A percentile compares a stretch with the other conserved stretches of the same genome.
These are phyloP conservation scores for Aspidiotus rigidus DNA, from an alignment of 2,888 invertebrate species.

Conservation along the genomic window DNA sequence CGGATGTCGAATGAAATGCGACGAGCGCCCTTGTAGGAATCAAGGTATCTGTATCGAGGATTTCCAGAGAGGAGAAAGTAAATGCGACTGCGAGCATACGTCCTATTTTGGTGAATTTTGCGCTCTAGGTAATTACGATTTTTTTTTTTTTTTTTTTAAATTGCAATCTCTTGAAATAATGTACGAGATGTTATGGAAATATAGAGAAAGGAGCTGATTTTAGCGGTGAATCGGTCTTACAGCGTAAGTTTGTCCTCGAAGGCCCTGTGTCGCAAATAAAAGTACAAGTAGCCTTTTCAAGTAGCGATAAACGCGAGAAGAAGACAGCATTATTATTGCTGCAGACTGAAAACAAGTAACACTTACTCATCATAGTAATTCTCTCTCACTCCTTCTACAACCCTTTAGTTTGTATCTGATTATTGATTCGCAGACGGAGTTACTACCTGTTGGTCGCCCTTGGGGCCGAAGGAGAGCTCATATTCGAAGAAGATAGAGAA, in stretches of 20 bases:
- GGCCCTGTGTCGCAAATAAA: conserved; percentile 66
- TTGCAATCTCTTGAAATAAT: conserved; percentile 8
- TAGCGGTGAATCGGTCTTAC: conserved; percentile 73
- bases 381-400: background rate
- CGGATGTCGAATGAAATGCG: conserved; percentile 82
- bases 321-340: conserved; percentile 68
- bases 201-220: conserved; percentile 79
- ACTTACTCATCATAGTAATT: background rate
- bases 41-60: conserved; percentile 80
- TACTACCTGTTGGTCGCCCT: conserved; percentile 75
- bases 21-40: conserved; percentile 76
- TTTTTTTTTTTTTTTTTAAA: background rate
- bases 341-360: conserved; percentile 69
- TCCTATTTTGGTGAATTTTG: conserved; percentile 84
- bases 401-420: background rate
- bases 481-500: conserved; percentile 77
- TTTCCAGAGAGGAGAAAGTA: conserved; percentile 73
- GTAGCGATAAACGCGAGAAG: conserved; percentile 65
- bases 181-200: conserved; percentile 1
- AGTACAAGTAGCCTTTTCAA: conserved; percentile 78
- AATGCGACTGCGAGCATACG: conserved; percentile 79
- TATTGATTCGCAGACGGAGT: conserved; percentile 53
- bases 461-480: conserved; percentile 70
- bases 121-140: conserved; percentile 51
- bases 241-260: conserved; percentile 63